phyloP scores from a whole-genome alignment of 2,797 vertebrate genomes.

The Melopsittacus undulatus region DNA sequence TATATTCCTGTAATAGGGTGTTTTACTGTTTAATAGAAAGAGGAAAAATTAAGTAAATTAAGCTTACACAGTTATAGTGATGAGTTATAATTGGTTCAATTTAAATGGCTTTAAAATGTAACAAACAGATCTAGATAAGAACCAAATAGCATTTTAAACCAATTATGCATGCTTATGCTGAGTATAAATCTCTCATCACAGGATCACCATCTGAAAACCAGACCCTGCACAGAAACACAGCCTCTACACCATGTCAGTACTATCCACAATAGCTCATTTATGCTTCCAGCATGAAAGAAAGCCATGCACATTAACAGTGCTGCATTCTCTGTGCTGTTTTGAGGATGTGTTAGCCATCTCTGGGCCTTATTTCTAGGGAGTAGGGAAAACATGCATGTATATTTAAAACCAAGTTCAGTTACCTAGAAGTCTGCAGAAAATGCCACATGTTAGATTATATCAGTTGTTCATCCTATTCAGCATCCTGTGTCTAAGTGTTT shows the following conservation, averaged over 20 bases:
- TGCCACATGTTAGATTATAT: neutral
- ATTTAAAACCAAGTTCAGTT: neutral
- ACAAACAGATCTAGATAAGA: constrained; percentile 37
- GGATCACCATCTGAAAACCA: constrained; percentile 1
- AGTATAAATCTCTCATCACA: constrained; percentile 13
- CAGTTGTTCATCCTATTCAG: neutral
- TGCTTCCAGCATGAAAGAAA: neutral
- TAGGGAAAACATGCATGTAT: neutral
- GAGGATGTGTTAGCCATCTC: neutral
- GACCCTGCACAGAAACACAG: neutral
- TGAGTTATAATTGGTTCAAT: constrained; percentile 23
- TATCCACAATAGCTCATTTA: neutral
- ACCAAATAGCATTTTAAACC: constrained; percentile 52
- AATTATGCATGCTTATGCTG: constrained; percentile 4
- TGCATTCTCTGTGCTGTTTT: neutral
- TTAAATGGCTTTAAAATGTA: constrained; percentile 39
- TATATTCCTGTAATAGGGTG: neutral
- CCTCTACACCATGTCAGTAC: neutral
- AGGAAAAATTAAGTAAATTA: constrained; percentile 4
- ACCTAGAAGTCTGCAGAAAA: neutral
- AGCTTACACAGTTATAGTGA: neutral
- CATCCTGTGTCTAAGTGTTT: neutral
- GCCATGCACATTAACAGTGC: neutral
- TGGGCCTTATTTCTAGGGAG: neutral
- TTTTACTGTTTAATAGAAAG: constrained; percentile 35